Evolutionary conservation across 1,140 invertebrate species (phyloP).

Genomic region (Ceratina australensis): DNA sequence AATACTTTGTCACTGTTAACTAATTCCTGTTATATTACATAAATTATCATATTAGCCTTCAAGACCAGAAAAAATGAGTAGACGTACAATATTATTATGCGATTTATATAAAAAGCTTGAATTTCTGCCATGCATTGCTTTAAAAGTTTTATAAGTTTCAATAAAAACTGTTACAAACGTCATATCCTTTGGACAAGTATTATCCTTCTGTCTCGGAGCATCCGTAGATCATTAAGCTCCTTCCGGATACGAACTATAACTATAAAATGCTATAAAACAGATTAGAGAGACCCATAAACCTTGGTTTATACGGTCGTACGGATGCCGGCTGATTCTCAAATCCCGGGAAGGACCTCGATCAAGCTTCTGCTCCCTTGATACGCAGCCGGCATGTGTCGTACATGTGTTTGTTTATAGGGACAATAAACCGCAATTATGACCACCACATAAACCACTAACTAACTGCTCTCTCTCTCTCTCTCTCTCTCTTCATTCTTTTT

Average conservation of each 20-base stretch:
- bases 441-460: constrained; percentile 68
- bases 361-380: constrained; percentile 19
- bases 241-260: constrained; percentile 69
- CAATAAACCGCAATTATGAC: constrained; percentile 75
- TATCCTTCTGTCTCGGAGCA: not conserved
- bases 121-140: too few relatives aligned
- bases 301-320: constrained; percentile 20
- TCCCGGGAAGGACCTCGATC: constrained; percentile 63
- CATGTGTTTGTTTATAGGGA: constrained; percentile 74
- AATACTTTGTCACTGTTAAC: too few relatives aligned
- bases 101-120: too few relatives aligned
- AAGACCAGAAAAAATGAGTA: too few relatives aligned
- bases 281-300: constrained; percentile 67
- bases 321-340: constrained; percentile 69
- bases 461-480: constrained; percentile 44
- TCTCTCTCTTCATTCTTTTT: too few relatives aligned
- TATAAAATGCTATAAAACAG: constrained; percentile 64
- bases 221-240: constrained; percentile 56
- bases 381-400: constrained; percentile 53
- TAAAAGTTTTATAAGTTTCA: not conserved
- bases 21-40: too few relatives aligned
- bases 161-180: constrained; percentile 9
- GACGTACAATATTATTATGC: too few relatives aligned
- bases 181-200: not conserved
- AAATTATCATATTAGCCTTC: too few relatives aligned